Evolutionary conservation across 2,797 vertebrate genomes (phyloP).

Genomic region (Mastacembelus armatus): DNA sequence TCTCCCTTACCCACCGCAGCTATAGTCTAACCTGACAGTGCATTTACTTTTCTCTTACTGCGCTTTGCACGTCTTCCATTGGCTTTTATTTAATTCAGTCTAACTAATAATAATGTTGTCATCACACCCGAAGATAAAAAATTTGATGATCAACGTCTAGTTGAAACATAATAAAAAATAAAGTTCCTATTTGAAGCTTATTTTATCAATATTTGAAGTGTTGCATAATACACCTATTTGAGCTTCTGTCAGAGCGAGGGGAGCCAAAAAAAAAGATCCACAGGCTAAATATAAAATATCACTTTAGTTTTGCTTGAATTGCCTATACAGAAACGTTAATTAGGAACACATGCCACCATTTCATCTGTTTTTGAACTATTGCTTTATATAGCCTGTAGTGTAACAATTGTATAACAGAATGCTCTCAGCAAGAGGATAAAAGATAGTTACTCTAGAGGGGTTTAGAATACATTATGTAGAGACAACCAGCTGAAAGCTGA

Average conservation of each 20-base stretch:
- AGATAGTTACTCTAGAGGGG: conserved; percentile 74
- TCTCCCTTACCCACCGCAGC: conserved; percentile 75
- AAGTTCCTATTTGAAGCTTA: conserved; percentile 28
- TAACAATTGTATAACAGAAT: conserved; percentile 78
- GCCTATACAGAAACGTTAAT: conserved; percentile 72
- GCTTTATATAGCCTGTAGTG: conserved; percentile 79
- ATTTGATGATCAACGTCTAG: conserved; percentile 25
- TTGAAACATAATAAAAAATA: conserved; percentile 29
- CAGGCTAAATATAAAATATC: conserved; percentile 51
- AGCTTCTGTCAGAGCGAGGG: conserved; percentile 32
- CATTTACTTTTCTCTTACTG: conserved; percentile 30
- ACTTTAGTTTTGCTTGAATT: conserved; percentile 58
- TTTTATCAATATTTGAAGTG: conserved; percentile 52
- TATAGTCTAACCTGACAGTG: conserved; percentile 54
- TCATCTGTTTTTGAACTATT: conserved; percentile 74
- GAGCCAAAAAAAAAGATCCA: conserved; percentile 38
- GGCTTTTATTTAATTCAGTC: conserved; percentile 39
- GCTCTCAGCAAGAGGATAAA: conserved; percentile 77
- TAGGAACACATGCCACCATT: conserved; percentile 79
- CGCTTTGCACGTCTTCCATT: conserved; percentile 6
- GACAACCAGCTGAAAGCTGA: conserved; percentile 76
- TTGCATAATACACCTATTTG: conserved; percentile 52
- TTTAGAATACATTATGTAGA: conserved; percentile 79
- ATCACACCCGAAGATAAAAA: conserved; percentile 12
- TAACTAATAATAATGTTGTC: conserved; percentile 26